Evolutionary conservation across 2,888 invertebrate genomes (phyloP).

Genomic region (Xestia sexstrigata): DNA sequence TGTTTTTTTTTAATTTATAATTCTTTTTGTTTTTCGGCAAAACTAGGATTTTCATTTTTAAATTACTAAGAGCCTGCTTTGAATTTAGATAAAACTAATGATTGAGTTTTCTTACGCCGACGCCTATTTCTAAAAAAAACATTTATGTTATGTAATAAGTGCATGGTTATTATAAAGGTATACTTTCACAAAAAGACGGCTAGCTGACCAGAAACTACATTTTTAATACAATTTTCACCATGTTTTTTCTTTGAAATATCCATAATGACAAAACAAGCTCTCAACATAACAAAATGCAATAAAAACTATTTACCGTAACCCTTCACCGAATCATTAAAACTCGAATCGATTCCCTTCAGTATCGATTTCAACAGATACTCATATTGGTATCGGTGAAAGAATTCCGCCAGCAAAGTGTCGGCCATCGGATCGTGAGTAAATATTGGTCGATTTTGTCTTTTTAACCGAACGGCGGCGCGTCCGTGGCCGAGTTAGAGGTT

Average conservation of each 20-base stretch:
- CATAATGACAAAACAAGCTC: constrained; percentile 27
- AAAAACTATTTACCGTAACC: constrained; percentile 35
- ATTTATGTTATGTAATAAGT: background rate
- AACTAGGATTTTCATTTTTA: too few species aligned
- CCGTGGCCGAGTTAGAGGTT: constrained; percentile 90
- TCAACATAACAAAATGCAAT: background rate
- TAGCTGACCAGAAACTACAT: background rate
- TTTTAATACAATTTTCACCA: background rate
- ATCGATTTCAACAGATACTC: constrained; percentile 63
- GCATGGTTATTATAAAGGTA: background rate
- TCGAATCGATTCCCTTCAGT: constrained; percentile 48
- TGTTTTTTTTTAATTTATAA: background rate
- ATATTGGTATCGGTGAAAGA: constrained; percentile 78
- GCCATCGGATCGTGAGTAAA: constrained; percentile 78
- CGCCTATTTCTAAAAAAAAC: background rate
- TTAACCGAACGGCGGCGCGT: constrained; percentile 82
- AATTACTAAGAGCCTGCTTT: background rate
- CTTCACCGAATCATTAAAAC: constrained; percentile 39
- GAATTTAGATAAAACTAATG: background rate
- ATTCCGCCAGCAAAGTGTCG: constrained; percentile 76
- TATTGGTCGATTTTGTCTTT: constrained; percentile 83
- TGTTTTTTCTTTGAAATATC: background rate
- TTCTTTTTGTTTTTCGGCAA: background rate
- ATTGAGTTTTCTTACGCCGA: background rate
- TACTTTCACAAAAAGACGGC: background rate